Percentiles rank a stretch among this genome's conserved stretches.
Evolutionary conservation across 2,888 invertebrate species (phyloP).

Genomic region (Caenorhabditis sp.): DNA sequence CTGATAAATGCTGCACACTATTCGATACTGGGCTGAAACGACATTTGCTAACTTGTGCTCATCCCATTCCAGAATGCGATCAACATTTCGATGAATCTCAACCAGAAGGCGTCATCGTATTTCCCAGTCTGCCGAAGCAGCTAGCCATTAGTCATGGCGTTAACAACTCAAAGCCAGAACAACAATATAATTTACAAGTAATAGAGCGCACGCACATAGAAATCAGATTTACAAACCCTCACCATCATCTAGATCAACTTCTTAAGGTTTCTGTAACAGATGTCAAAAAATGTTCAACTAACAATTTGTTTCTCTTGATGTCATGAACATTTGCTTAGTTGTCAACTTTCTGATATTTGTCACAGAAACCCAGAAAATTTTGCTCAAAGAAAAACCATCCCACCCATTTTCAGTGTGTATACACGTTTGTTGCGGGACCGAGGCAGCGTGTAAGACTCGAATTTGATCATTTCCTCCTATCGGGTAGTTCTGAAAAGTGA

Average conservation of each 20-base stretch:
- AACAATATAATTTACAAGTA: slow-evolving; percentile 69
- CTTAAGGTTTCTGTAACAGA: too few species aligned
- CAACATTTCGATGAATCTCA: slow-evolving; percentile 77
- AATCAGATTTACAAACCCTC: background rate
- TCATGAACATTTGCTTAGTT: too few species aligned
- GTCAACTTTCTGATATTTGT: too few species aligned
- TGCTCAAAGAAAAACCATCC: too few species aligned
- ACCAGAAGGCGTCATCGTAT: slow-evolving; percentile 75
- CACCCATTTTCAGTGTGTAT: slow-evolving; percentile 83
- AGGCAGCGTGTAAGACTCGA: slow-evolving; percentile 84
- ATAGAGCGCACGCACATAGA: background rate
- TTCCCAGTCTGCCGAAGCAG: slow-evolving; percentile 77
- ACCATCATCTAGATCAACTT: background rate
- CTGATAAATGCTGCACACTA: slow-evolving; percentile 18
- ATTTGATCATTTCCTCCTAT: slow-evolving; percentile 84
- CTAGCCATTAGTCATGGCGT: slow-evolving; percentile 50
- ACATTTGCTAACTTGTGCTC: background rate
- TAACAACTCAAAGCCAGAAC: slow-evolving; percentile 49
- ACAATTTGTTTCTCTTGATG: too few species aligned
- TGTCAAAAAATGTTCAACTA: too few species aligned
- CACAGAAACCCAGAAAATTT: too few species aligned
- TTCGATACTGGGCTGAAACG: slow-evolving; percentile 28
- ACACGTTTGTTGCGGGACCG: slow-evolving; percentile 84
- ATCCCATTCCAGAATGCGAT: slow-evolving; percentile 78
- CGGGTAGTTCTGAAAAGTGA: slow-evolving; percentile 85